Percentiles rank a stretch among this genome's conserved stretches.
Conservation (phyloP, 2,888 invertebrate genomes). For the Alviniconcha strummeri region DNA sequence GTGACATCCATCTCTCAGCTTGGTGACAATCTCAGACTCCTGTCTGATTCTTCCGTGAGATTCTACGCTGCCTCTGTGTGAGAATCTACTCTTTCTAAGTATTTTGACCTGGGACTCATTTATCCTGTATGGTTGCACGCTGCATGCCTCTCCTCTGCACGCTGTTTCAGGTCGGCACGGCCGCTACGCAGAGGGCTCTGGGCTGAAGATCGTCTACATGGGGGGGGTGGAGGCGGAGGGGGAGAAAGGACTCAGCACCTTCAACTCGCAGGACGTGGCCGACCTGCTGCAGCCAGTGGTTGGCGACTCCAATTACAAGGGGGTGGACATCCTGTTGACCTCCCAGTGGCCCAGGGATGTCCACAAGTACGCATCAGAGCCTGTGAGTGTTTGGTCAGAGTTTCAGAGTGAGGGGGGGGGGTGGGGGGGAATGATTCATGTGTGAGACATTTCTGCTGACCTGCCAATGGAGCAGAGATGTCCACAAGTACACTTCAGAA, state of each 20-base stretch:
- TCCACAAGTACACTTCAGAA: constrained; percentile 11
- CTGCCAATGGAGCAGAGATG: too few relatives aligned
- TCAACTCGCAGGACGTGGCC: constrained; percentile 73
- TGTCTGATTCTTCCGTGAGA: too few relatives aligned
- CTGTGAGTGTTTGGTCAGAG: constrained; percentile 46
- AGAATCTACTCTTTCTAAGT: too few relatives aligned
- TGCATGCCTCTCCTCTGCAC: not conserved
- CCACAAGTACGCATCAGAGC: constrained; percentile 69
- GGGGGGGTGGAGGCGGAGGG: constrained; percentile 81
- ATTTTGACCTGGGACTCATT: too few relatives aligned
- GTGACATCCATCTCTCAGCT: too few relatives aligned
- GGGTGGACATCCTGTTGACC: constrained; percentile 92
- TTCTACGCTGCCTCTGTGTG: too few relatives aligned
- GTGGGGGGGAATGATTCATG: too few relatives aligned
- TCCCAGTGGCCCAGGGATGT: constrained; percentile 92
- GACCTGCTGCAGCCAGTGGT: constrained; percentile 57
- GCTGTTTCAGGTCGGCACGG: constrained; percentile 76
- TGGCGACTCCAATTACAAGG: constrained; percentile 86
- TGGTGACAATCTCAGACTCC: too few relatives aligned
- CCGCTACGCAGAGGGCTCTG: constrained; percentile 86
- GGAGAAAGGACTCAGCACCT: constrained; percentile 54
- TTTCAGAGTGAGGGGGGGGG: too few relatives aligned
- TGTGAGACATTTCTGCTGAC: too few relatives aligned
- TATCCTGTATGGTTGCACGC: not conserved
- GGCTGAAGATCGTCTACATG: constrained; percentile 91